These are phyloP conservation scores for Scaptomyza montana DNA, from an alignment of 1,140 invertebrate species.

Conservation along the genomic window DNA sequence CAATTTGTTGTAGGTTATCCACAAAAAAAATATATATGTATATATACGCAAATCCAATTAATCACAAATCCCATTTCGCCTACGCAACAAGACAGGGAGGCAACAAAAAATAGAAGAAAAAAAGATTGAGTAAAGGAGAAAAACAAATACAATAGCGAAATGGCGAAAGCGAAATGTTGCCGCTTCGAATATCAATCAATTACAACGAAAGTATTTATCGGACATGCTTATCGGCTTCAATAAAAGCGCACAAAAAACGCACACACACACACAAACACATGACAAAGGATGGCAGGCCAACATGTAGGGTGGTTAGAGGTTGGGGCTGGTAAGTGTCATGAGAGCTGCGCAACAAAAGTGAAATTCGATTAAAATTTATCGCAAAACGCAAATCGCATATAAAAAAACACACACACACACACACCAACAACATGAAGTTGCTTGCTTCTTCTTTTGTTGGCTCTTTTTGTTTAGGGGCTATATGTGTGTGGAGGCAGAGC, in stretches of 20 bases:
- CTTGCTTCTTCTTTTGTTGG: background rate
- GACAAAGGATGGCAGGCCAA: constrained; percentile 22
- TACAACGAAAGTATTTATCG: constrained; percentile 54
- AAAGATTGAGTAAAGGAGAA: background rate
- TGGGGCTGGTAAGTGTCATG: constrained; percentile 26
- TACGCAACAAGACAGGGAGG: constrained; percentile 11
- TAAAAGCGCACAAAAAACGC: constrained; percentile 34
- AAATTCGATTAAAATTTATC: constrained; percentile 74
- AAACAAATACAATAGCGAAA: background rate
- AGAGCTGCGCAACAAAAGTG: constrained; percentile 34
- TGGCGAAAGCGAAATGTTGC: constrained; percentile 26
- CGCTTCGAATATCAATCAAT: constrained; percentile 62
- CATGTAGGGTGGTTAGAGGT: background rate
- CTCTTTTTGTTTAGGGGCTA: background rate
- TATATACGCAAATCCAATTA: constrained; percentile 51
- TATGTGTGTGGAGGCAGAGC: background rate
- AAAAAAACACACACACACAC: constrained; percentile 4
- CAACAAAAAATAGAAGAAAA: background rate
- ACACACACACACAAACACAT: constrained; percentile 38
- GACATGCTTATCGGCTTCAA: constrained; percentile 63
- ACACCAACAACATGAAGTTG: constrained; percentile 17
- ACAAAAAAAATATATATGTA: background rate
- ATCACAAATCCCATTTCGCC: constrained; percentile 58
- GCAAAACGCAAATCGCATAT: constrained; percentile 49
- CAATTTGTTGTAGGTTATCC: constrained; percentile 27